Evolutionary conservation across 2,888 invertebrate species (phyloP), one percentile per base, ranked within the genome.

Genomic region (Pristionchus fissidentatus): DNA sequence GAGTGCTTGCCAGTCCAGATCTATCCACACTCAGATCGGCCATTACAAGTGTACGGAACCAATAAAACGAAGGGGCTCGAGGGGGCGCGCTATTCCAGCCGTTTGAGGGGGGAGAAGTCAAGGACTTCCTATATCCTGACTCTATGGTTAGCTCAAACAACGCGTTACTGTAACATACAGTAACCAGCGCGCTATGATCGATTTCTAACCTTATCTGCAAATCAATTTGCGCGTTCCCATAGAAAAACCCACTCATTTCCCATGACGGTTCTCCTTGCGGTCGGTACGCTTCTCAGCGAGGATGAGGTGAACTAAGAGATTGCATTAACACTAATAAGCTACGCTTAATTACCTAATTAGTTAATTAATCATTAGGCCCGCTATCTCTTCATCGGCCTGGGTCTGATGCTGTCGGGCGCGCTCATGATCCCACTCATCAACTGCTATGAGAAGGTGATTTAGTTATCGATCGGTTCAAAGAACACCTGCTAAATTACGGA

Each of bases 371-470:
- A n/a, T n/a, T n/a, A n/a, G n/a, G n/a, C n/a, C n/a, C n/a, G n/a
- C n/a, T 43, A 43, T 41, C 26, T 70, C 70, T 43, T 41, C 70
- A 41, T 41, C 43, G 70, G 70, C 8, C 22, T 70, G 41, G 41
- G n/a, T 4, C 41, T 70, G n/a, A 70, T 70, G 41, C 7, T 41
- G n/a, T 26, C 41, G 1, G 70, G 70, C 5, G 7, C 26, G 13
- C 38, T 70, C 70, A 70, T 70, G 41, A 41, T 70, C 19, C 70
- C 70, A 26, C 70, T 70, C 43, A 38, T 70, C 70, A 41, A 41
- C 70, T 70, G 70, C 70, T 70, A 41, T 41, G 70, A 70, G 22
- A 70, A 32, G 32, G 62, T 62, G 10, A n/a, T 32, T 62, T 13
- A 62, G 22, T 29, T 7, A 57, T 57, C 57, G n/a, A 1, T 57